Conservation (phyloP, 1,140 invertebrate species). For the Planococcus citri region DNA sequence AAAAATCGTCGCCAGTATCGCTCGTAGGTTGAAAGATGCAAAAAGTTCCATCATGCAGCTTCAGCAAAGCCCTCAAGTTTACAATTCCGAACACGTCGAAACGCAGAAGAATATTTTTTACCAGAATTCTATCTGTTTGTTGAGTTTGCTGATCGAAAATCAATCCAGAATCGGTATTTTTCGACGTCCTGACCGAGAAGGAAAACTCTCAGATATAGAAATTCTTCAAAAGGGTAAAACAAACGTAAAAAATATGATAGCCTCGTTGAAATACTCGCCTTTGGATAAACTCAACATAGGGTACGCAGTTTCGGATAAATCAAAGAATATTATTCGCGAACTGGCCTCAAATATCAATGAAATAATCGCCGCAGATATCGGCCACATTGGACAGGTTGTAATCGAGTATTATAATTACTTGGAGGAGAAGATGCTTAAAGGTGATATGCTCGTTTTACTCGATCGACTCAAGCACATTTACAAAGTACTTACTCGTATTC, state of each 20-base stretch:
- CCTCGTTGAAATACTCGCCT: neutral
- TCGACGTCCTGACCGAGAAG: constrained; percentile 21
- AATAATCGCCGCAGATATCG: neutral
- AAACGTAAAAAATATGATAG: neutral
- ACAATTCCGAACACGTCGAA: neutral
- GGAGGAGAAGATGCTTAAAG: neutral
- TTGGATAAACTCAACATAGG: constrained; percentile 21
- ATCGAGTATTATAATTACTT: neutral
- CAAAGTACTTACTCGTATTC: too few relatives aligned
- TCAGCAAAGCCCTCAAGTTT: too few relatives aligned
- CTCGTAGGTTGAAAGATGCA: too few relatives aligned
- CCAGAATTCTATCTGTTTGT: too few relatives aligned
- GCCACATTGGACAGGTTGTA: neutral
- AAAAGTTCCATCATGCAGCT: too few relatives aligned
- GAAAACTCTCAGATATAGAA: constrained; percentile 8
- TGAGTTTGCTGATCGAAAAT: too few relatives aligned
- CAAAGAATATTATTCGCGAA: constrained; percentile 14
- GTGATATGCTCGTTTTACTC: too few relatives aligned
- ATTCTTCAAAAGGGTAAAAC: neutral
- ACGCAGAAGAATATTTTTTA: too few relatives aligned
- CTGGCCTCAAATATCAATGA: neutral
- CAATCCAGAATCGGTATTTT: too few relatives aligned
- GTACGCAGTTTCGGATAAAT: too few relatives aligned
- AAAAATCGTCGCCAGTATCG: too few relatives aligned
- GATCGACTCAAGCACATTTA: too few relatives aligned